Percentiles rank a stretch among this genome's conserved stretches.
Conservation (phyloP, 1,140 invertebrate genomes). For the Calliphora vicina region DNA sequence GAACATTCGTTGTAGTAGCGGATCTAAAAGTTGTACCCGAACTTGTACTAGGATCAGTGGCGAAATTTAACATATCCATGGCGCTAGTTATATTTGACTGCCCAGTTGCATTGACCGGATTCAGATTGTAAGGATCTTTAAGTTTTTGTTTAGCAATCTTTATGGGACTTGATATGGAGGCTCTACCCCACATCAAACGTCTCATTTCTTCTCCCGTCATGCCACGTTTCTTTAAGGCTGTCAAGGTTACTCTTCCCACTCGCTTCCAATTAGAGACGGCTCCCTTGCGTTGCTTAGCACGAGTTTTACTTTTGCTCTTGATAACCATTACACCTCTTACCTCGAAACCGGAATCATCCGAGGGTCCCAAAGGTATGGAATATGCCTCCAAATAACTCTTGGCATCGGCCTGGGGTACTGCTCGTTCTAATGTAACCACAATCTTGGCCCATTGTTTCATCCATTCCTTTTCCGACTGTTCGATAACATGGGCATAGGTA, state of each 20-base stretch:
- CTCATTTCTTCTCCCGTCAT: slow-evolving; percentile 87
- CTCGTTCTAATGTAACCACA: slow-evolving; percentile 92
- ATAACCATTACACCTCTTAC: slow-evolving; percentile 96
- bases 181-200: slow-evolving; percentile 86
- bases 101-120: slow-evolving; percentile 43
- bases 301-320: slow-evolving; percentile 94
- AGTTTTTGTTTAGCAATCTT: slow-evolving; percentile 68
- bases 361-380: slow-evolving; percentile 88
- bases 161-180: slow-evolving; percentile 85
- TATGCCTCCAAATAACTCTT: slow-evolving; percentile 93
- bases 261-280: slow-evolving; percentile 96
- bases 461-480: slow-evolving; percentile 98
- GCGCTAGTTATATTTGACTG: slow-evolving; percentile 71
- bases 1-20: neutral
- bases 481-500: slow-evolving; percentile 96
- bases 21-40: slow-evolving; percentile 38
- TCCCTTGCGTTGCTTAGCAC: slow-evolving; percentile 95
- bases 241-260: slow-evolving; percentile 87
- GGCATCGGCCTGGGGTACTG: slow-evolving; percentile 87
- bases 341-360: slow-evolving; percentile 82
- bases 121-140: slow-evolving; percentile 58
- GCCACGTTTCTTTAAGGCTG: slow-evolving; percentile 79
- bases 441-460: slow-evolving; percentile 99
- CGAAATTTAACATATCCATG: slow-evolving; percentile 83
- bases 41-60: slow-evolving; percentile 66